These are phyloP conservation scores for Siphlonurus alternatus DNA, from an alignment of 2,888 invertebrate species.

Conservation along the genomic window DNA sequence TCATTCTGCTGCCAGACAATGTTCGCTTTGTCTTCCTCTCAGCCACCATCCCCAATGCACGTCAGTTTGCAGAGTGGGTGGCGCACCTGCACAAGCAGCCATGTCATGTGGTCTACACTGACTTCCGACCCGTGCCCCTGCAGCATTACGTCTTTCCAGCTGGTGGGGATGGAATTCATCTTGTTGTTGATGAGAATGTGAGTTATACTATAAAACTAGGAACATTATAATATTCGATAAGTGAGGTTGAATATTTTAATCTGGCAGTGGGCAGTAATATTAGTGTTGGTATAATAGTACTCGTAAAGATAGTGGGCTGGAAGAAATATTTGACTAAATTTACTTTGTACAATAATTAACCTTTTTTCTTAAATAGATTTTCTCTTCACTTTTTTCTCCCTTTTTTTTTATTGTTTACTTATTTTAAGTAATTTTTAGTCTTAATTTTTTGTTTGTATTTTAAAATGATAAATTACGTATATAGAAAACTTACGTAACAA, in stretches of 20 bases:
- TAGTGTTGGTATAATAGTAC: no score
- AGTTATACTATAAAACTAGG: conserved; percentile 13
- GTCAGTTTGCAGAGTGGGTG: conserved; percentile 93
- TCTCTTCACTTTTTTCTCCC: no score
- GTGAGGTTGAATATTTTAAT: no score
- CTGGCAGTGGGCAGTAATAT: no score
- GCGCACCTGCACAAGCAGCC: conserved; percentile 88
- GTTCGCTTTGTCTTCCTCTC: conserved; percentile 98
- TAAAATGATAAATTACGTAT: neutral
- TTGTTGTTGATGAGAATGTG: conserved; percentile 84
- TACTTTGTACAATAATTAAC: no score
- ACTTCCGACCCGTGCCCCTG: conserved; percentile 90
- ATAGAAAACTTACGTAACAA: neutral
- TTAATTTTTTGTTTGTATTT: neutral
- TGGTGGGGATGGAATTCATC: conserved; percentile 89
- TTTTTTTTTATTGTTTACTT: no score
- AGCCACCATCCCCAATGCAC: conserved; percentile 97
- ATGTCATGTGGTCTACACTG: conserved; percentile 98
- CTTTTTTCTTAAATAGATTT: no score
- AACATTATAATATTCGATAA: neutral
- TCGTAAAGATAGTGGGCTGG: no score
- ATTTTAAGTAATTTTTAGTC: no score
- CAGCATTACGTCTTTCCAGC: conserved; percentile 97
- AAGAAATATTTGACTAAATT: no score
- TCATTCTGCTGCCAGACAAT: conserved; percentile 91